Percentiles rank a stretch among this genome's conserved stretches.
Evolutionary conservation across 2,113 vertebrate species (phyloP).

Genomic region (Elgaria multicarinata): DNA sequence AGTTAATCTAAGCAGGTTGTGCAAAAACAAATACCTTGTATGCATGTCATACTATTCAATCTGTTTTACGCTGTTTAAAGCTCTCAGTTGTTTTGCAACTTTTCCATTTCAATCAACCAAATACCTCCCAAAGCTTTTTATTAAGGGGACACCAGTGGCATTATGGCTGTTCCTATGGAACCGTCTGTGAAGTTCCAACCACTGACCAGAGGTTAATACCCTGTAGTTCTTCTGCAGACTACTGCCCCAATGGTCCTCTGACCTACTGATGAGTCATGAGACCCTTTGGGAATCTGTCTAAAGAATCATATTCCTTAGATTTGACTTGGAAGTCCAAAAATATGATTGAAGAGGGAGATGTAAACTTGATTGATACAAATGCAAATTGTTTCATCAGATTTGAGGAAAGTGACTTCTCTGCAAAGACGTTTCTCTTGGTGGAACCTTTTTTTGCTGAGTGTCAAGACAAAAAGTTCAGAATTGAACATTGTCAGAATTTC

Average conservation of each 20-base stretch:
- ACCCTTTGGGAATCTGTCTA: neutral
- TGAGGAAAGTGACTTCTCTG: neutral
- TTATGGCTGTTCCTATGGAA: neutral
- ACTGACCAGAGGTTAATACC: neutral
- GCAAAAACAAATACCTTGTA: neutral
- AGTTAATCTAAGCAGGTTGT: neutral
- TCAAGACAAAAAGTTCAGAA: conserved; percentile 16
- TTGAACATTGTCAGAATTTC: conserved; percentile 35
- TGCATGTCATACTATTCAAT: neutral
- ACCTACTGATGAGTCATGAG: neutral
- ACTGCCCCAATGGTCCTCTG: neutral
- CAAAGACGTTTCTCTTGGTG: conserved; percentile 7
- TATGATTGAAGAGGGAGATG: neutral
- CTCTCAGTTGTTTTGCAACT: neutral
- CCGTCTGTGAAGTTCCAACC: neutral
- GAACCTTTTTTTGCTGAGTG: neutral
- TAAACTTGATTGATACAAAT: neutral
- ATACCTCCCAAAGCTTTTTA: neutral
- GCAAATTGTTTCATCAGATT: neutral
- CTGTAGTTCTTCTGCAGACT: neutral
- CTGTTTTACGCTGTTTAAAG: neutral
- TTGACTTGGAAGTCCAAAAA: neutral
- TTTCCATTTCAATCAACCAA: neutral
- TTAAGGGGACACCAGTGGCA: neutral
- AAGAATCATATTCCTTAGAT: neutral